phyloP scores from a whole-genome alignment of 2,113 vertebrate species.

The Myxocyprinus asiaticus region DNA sequence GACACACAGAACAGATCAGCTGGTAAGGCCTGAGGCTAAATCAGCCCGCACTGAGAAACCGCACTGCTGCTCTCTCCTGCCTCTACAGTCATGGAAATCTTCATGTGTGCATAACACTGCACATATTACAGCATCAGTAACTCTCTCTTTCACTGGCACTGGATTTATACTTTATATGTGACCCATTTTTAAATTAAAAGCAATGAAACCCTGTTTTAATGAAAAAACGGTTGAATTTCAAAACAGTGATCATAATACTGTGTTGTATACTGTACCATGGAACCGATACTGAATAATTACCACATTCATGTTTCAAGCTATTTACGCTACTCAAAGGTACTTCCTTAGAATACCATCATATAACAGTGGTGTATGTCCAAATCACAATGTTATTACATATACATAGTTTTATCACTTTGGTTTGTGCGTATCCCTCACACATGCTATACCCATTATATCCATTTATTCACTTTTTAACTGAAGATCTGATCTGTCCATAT shows the following conservation, averaged over 20 bases:
- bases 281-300: no score
- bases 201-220: no score
- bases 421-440: background rate
- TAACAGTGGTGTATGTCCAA: no score
- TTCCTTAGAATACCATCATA: no score
- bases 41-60: constrained; percentile 4
- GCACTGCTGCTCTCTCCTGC: background rate
- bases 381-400: no score
- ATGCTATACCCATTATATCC: background rate
- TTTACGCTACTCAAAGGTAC: no score
- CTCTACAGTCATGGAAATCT: background rate
- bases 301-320: no score
- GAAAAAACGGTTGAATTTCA: no score
- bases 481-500: background rate
- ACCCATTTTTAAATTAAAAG: background rate
- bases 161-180: background rate
- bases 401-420: background rate
- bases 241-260: background rate
- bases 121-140: background rate
- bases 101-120: background rate
- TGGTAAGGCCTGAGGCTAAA: constrained; percentile 16
- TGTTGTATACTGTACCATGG: background rate
- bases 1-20: background rate
- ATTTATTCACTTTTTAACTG: background rate
- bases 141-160: background rate